Base-by-base conservation (phyloP, 2,797 vertebrate species). In the Channallabes apus region DNA sequence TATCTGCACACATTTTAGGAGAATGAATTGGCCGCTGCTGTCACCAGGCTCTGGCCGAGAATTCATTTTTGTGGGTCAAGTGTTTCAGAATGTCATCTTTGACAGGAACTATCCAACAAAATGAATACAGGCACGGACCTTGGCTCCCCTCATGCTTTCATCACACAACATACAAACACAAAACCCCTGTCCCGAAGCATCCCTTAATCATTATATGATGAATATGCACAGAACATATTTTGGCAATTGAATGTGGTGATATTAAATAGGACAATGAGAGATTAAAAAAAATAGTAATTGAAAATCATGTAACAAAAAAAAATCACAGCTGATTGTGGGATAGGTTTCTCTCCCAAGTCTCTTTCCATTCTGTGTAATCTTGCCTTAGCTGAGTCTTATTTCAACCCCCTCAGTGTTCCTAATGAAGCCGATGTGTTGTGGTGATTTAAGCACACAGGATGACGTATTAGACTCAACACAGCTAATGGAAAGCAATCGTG, bases 401-500 rank as follows among this genome's bases (percentile, higher is more conserved):
- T 83, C 65, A 56, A 59, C 67, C 85, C 75, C 80, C 61, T 85
- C 24, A 72, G 69, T 61, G 61, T 64, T 72, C 59, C 69, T 95
- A 96, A 95, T 93, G 93, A 96, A 96, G 94, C 92, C 89, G 90
- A 95, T 94, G 93, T 94, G 94, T 91, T 92, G 92, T 86, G 93
- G 94, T 94, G 94, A 95, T 95, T 96, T 94, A 91, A 92, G 95
- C 92, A 91, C 90, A 24, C 94, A 93, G 95, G 95, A 95, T 95
- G 95, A 95, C 92, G 93, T 96, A 96, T 96, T 93, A 95, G 96
- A 95, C 94, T 91, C 96, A 96, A 96, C 94, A 94, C 93, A 95
- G 95, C 96, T 97, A 98, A 97, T 97, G 96, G 97, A 99, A 95
- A 98, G 96, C 96, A 97, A 96, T 97, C 96, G 95, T 96, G 97